A percentile compares a stretch with the other conserved stretches of the same genome.
These are phyloP conservation scores for Pantherophis alleghaniensis DNA, from an alignment of 2,797 vertebrate species.

Conservation along the genomic window DNA sequence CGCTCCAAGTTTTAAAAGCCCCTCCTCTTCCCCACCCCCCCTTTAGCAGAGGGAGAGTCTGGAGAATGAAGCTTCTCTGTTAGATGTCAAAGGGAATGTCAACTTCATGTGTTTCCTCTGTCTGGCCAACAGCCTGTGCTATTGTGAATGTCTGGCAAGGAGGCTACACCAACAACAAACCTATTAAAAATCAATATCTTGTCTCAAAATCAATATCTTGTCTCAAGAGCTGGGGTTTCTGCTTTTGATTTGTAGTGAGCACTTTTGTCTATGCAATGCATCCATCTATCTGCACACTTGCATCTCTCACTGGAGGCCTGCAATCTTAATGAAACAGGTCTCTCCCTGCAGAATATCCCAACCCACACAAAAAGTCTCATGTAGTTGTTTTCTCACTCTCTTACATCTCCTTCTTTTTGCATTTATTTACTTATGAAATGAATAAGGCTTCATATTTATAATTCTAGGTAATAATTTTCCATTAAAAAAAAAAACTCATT, in stretches of 20 bases:
- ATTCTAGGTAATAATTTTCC: neutral
- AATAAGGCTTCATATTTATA: neutral
- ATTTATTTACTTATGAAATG: neutral
- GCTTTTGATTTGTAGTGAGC: neutral
- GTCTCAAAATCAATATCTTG: neutral
- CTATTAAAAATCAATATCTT: neutral
- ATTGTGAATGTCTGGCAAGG: neutral
- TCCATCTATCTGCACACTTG: neutral
- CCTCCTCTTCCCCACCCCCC: too few species aligned
- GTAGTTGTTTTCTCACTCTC: neutral
- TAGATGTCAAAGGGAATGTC: neutral
- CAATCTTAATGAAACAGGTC: neutral
- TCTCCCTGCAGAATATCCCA: neutral
- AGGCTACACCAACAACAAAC: neutral
- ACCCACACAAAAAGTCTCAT: neutral
- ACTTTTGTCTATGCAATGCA: neutral
- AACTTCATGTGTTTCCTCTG: neutral
- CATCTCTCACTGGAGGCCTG: neutral
- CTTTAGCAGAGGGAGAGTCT: neutral
- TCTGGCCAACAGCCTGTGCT: neutral
- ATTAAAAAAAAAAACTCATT: neutral
- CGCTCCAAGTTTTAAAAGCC: neutral
- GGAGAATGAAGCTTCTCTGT: neutral
- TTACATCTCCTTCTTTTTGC: neutral
- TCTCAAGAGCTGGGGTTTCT: neutral